These are phyloP conservation scores for Pagrus major DNA, from an alignment of 2,113 vertebrate species.

Conservation along the genomic window DNA sequence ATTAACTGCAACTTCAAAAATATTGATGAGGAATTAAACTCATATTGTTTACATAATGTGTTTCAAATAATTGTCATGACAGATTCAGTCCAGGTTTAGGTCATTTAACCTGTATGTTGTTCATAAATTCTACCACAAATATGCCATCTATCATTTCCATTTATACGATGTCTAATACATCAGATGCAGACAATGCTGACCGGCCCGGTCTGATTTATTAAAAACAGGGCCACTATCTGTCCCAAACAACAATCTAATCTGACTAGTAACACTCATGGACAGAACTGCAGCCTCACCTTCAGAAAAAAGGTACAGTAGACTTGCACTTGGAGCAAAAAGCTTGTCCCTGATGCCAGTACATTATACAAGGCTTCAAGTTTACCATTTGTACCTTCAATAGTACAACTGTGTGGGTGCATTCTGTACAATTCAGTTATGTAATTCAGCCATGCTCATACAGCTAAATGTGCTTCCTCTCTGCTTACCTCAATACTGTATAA, in stretches of 20 bases:
- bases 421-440: background rate
- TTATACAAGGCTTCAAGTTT: background rate
- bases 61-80: background rate
- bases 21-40: background rate
- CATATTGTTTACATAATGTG: background rate
- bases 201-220: background rate
- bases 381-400: background rate
- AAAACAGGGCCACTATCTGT: background rate
- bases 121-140: conserved; percentile 9
- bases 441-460: background rate
- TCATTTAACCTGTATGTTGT: too few relatives aligned
- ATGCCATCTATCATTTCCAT: background rate
- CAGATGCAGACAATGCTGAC: background rate
- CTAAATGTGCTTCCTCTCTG: background rate
- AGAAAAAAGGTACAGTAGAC: background rate
- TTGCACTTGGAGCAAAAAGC: background rate
- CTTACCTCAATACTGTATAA: background rate
- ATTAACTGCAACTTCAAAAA: background rate
- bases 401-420: background rate
- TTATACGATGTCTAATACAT: background rate
- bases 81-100: background rate
- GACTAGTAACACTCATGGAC: background rate
- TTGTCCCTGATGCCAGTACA: background rate
- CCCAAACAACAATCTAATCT: background rate
- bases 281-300: background rate